Evolutionary conservation across 2,888 invertebrate species (phyloP).

Genomic region (Cybosia mesomella): DNA sequence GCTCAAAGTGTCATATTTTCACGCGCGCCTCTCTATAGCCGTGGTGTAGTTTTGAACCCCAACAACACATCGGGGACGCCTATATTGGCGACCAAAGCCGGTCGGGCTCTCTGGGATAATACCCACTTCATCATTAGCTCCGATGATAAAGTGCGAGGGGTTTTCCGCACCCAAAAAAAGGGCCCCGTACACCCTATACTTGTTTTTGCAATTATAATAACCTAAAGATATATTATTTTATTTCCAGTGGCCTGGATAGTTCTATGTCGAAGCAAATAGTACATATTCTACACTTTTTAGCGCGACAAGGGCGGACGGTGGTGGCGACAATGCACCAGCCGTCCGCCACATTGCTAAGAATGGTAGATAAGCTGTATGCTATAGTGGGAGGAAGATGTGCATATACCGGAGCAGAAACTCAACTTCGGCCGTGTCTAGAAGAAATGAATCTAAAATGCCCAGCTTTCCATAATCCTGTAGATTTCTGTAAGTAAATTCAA

Average conservation of each 20-base stretch:
- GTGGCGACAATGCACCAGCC: conserved; percentile 97
- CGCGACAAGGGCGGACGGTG: conserved; percentile 94
- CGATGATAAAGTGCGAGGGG: no score
- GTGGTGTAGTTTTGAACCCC: no score
- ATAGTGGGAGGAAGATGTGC: conserved; percentile 93
- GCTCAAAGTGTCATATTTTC: no score
- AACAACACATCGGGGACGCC: no score
- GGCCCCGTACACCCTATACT: not conserved
- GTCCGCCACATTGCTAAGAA: conserved; percentile 93
- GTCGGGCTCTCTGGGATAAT: no score
- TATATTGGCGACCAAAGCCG: no score
- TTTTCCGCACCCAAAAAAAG: no score
- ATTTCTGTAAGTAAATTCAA: conserved; percentile 90
- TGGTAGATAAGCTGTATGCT: conserved; percentile 96
- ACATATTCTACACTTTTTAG: conserved; percentile 92
- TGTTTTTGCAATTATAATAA: not conserved
- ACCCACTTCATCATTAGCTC: no score
- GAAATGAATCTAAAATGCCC: conserved; percentile 92
- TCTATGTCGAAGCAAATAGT: conserved; percentile 94
- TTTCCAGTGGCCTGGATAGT: conserved; percentile 79
- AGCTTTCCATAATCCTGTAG: conserved; percentile 96
- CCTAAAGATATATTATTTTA: conserved; percentile 20
- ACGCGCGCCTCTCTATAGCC: no score
- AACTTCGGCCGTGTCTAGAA: conserved; percentile 92
- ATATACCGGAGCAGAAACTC: conserved; percentile 92